phyloP scores from a whole-genome alignment of 2,113 vertebrate species.

The Rynchops niger region DNA sequence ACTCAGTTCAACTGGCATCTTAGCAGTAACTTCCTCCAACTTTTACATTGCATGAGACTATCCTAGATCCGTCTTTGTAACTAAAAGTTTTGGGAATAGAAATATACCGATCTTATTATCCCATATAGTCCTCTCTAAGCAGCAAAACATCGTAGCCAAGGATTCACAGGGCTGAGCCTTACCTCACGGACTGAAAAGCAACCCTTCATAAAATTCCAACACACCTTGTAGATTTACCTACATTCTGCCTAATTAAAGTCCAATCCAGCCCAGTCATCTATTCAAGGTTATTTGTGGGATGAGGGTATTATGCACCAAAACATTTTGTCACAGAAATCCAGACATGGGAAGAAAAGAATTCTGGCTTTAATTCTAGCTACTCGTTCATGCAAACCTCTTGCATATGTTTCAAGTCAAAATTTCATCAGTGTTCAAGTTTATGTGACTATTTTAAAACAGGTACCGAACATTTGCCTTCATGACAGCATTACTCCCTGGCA shows the following conservation, averaged over 20 bases:
- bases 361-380: neutral
- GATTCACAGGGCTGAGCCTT: neutral
- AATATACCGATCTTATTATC: neutral
- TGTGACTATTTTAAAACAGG: neutral
- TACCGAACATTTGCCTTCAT: neutral
- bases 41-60: neutral
- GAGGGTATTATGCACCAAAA: neutral
- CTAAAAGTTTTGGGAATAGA: neutral
- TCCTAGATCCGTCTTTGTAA: neutral
- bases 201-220: neutral
- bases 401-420: neutral
- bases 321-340: neutral
- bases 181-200: rapidly evolving
- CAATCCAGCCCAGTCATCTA: neutral
- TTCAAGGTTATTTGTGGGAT: neutral
- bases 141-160: neutral
- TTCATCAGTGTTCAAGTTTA: neutral
- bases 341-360: neutral
- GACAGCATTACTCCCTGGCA: neutral
- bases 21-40: neutral
- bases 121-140: neutral
- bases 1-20: neutral
- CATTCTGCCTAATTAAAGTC: neutral
- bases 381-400: neutral
- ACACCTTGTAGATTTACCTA: neutral